A percentile compares a stretch with the other conserved stretches of the same genome.
Conservation (phyloP, 35 echinoderm and acorn worm genomes). For the Diadema setosum region DNA sequence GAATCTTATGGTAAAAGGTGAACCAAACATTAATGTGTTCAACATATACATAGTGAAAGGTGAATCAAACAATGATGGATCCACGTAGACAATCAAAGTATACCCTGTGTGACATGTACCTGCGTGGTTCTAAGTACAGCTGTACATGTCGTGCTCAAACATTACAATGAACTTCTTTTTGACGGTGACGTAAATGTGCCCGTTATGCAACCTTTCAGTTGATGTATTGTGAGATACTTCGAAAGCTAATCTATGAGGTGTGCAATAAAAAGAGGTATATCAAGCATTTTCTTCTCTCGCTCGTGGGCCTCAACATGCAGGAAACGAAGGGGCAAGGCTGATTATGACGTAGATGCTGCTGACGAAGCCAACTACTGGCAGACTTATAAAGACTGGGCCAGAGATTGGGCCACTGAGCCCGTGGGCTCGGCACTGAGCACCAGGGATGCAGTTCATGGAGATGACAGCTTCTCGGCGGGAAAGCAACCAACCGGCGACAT, state of each 20-base stretch:
- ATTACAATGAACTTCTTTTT: not conserved
- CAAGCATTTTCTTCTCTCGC: not conserved
- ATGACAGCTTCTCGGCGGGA: not conserved
- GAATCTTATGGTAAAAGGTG: too few species aligned
- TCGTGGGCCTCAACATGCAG: too few species aligned
- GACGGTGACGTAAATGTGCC: not conserved
- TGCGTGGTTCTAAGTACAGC: too few species aligned
- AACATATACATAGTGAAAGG: too few species aligned
- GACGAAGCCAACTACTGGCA: conserved; percentile 41
- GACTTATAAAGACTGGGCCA: conserved; percentile 42
- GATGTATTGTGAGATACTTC: not conserved
- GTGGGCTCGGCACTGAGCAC: not conserved
- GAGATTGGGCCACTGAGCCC: not conserved
- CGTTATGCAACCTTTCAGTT: not conserved
- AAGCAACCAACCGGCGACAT: not conserved
- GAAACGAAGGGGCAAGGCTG: not conserved
- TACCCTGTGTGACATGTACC: too few species aligned
- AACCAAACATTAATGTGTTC: too few species aligned
- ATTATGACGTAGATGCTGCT: not conserved
- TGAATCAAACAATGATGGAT: too few species aligned
- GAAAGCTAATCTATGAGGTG: too few species aligned
- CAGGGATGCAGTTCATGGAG: not conserved
- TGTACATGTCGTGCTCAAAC: not conserved
- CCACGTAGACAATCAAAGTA: too few species aligned
- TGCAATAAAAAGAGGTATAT: not conserved